Percentiles rank a stretch among this genome's conserved stretches.
Evolutionary conservation across 2,113 vertebrate genomes (phyloP).

Genomic region (Macrotis lagotis): DNA sequence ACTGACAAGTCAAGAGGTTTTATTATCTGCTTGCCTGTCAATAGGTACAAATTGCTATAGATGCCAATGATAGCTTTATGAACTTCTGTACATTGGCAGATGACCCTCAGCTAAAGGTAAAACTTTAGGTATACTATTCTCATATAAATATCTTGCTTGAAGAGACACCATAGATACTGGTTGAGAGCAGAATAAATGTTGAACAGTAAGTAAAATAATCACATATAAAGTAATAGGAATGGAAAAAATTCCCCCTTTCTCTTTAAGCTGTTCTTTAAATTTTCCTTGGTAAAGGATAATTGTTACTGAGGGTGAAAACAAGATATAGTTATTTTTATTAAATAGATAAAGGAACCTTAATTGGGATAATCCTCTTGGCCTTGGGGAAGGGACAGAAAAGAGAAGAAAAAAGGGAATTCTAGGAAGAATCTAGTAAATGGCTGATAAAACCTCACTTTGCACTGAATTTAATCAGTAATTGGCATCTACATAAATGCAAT

Average conservation of each 20-base stretch:
- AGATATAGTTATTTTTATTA: slow-evolving; percentile 16
- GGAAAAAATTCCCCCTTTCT: neutral
- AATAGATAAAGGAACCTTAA: slow-evolving; percentile 22
- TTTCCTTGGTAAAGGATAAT: slow-evolving; percentile 7
- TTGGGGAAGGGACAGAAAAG: neutral
- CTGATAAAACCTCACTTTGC: neutral
- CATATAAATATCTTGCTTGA: slow-evolving; percentile 8
- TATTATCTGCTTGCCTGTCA: slow-evolving; percentile 43
- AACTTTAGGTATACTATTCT: neutral
- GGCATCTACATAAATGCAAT: neutral
- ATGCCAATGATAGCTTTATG: neutral
- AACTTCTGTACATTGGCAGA: neutral
- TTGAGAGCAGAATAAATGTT: neutral
- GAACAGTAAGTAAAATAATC: slow-evolving; percentile 28
- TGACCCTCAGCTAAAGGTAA: neutral
- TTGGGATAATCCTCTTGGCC: neutral
- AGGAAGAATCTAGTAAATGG: neutral
- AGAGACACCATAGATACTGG: neutral
- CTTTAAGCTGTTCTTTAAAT: slow-evolving; percentile 14
- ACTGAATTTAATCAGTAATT: neutral
- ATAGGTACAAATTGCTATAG: neutral
- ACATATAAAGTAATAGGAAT: slow-evolving; percentile 14
- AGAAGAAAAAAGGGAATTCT: neutral
- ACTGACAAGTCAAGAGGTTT: slow-evolving; percentile 33
- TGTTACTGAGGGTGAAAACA: slow-evolving; percentile 47